These are phyloP conservation scores for Andricus grossulariae DNA, from an alignment of 1,140 invertebrate species.

Conservation along the genomic window DNA sequence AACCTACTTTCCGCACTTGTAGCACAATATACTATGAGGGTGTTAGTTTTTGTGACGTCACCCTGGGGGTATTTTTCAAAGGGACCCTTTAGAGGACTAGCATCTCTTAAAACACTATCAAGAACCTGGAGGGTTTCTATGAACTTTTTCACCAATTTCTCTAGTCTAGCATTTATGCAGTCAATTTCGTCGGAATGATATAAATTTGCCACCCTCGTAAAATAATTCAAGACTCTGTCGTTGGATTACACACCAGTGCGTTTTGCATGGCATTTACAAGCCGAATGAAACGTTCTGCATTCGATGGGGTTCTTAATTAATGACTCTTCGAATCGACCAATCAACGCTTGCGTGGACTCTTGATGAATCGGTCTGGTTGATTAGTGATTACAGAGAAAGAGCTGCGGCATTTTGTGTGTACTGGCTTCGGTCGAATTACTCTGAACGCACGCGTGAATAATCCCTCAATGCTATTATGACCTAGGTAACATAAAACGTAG, in stretches of 20 bases:
- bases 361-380: constrained; percentile 58
- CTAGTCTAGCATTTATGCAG: no score
- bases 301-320: constrained; percentile 63
- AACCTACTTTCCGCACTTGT: no score
- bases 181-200: constrained; percentile 32
- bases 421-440: constrained; percentile 32
- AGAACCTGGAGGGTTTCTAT: no score
- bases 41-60: no score
- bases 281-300: constrained; percentile 38
- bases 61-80: no score
- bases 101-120: no score
- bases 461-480: not conserved
- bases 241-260: constrained; percentile 42
- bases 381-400: constrained; percentile 62
- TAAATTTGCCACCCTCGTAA: constrained; percentile 35
- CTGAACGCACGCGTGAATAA: constrained; percentile 33
- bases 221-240: constrained; percentile 48
- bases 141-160: no score
- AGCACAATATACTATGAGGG: no score
- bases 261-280: constrained; percentile 45
- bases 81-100: no score
- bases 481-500: constrained; percentile 32
- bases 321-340: constrained; percentile 61
- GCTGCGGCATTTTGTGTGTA: constrained; percentile 45
- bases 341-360: constrained; percentile 57